phyloP scores from a whole-genome alignment of 2,888 invertebrate species.

The Drosophila ustulata region DNA sequence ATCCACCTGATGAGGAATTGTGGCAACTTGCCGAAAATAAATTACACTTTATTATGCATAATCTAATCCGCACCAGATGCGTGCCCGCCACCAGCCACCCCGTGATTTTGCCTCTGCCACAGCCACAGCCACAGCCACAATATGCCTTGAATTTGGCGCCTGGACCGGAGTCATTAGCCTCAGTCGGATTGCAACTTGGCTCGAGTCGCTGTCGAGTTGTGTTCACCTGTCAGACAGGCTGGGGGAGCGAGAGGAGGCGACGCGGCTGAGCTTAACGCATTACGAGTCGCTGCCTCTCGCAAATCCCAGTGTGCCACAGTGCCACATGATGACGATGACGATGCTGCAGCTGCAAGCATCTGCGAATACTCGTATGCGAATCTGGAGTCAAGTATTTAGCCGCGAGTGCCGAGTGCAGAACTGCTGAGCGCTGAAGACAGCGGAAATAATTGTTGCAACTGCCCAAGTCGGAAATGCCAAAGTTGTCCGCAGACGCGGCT shows the following conservation, averaged over 20 bases:
- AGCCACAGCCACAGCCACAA: constrained; percentile 27
- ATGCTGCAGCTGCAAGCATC: constrained; percentile 56
- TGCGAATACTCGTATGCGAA: constrained; percentile 11
- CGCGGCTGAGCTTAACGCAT: constrained; percentile 60
- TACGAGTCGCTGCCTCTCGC: constrained; percentile 57
- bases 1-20: constrained; percentile 45
- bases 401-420: constrained; percentile 37
- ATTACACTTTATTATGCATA: constrained; percentile 85
- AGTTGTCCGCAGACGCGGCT: constrained; percentile 19
- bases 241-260: background rate
- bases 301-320: constrained; percentile 44
- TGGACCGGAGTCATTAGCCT: constrained; percentile 53
- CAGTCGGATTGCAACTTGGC: constrained; percentile 1
- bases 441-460: constrained; percentile 51
- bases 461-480: constrained; percentile 49
- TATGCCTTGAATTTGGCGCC: constrained; percentile 64
- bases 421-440: constrained; percentile 56
- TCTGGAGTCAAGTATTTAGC: constrained; percentile 8
- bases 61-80: constrained; percentile 84
- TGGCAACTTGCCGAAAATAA: constrained; percentile 73
- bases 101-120: constrained; percentile 27
- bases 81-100: constrained; percentile 39
- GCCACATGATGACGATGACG: constrained; percentile 48
- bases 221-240: constrained; percentile 62
- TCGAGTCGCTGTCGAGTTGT: constrained; percentile 37